Evolutionary conservation across 2,888 invertebrate genomes (phyloP).

Genomic region (Rugalucina vietnamica): DNA sequence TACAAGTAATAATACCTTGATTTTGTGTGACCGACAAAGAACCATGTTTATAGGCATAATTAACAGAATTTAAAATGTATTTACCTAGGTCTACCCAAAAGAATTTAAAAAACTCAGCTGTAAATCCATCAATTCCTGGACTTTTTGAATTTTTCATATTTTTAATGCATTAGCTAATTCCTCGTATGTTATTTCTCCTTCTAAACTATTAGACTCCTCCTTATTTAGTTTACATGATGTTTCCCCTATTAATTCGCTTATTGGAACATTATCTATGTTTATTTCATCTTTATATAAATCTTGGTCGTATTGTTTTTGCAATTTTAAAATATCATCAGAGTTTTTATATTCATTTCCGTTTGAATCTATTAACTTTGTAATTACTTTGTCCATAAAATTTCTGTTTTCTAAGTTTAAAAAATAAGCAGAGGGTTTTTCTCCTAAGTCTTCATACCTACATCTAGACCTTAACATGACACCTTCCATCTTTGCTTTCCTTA

Average conservation of each 20-base stretch:
- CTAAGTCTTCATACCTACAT: not conserved
- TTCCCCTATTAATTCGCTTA: too few relatives aligned
- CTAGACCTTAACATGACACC: not conserved
- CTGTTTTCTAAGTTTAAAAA: not conserved
- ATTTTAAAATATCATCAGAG: constrained; percentile 6
- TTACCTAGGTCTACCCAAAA: constrained; percentile 25
- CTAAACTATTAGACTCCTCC: too few relatives aligned
- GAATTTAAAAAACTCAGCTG: constrained; percentile 31
- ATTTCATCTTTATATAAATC: constrained; percentile 4
- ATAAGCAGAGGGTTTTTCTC: not conserved
- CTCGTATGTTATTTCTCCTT: too few relatives aligned
- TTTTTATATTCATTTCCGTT: not conserved
- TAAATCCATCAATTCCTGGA: constrained; percentile 40
- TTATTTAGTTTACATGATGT: too few relatives aligned
- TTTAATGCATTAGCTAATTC: too few relatives aligned
- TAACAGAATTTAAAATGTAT: constrained; percentile 24
- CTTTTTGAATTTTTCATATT: too few relatives aligned
- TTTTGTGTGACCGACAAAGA: constrained; percentile 31
- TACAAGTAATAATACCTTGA: constrained; percentile 49
- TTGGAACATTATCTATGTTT: not conserved
- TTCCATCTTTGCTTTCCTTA: not conserved
- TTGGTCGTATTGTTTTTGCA: not conserved
- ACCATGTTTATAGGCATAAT: constrained; percentile 7
- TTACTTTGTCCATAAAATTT: not conserved
- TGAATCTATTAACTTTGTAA: not conserved